Base-by-base conservation (phyloP, 2,113 vertebrate species). In the Tenrec ecaudatus region DNA sequence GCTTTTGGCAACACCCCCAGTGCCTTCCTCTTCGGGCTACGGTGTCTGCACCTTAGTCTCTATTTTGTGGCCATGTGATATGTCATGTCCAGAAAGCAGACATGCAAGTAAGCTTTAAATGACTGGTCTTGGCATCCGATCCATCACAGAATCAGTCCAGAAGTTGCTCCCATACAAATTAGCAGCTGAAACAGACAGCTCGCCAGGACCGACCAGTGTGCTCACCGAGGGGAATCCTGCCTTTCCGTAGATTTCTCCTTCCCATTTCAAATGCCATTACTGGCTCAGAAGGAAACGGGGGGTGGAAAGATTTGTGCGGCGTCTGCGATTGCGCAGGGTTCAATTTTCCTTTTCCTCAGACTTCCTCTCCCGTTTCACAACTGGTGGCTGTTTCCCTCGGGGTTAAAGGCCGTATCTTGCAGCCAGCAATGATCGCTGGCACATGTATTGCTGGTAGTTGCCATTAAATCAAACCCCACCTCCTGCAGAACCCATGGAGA, bases 241-340 rank as follows among this genome's bases (percentile, higher is more conserved):
- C 86, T 96, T 79, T 76, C 60, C 53, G 58, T 73, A 77, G 82
- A 82, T 85, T 76, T 82, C 60, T 90, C 53, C 84, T 88, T 95
- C 82, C 47, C 78, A n/a, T 82, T 94, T 88, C 76, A 94, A 66
- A 93, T 86, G 69, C 88, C 93, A 90, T 94, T 88, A 92, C 14
- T 90, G 85, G 64, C 85, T 77, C 58, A 89, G 64, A 85, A 86
- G 82, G 76, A 95, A 92, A 84, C 60, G 58, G 57, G 68, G 68
- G 53, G 22, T 82, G 38, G 75, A 84, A 92, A 92, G 20, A 10
- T 87, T 69, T 78, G 75, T 58, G 36, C 33, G 85, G 9, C 89
- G 88, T 31, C 33, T 20, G 81, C 27, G 12, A 90, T 90, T 93
- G 69, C 82, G 77, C 58, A 53, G 47, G 78, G 68, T 94, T 88